Evolutionary conservation across 1,140 invertebrate species (phyloP), one percentile per base, ranked within the genome.

Genomic region (Sesamia nonagrioides): DNA sequence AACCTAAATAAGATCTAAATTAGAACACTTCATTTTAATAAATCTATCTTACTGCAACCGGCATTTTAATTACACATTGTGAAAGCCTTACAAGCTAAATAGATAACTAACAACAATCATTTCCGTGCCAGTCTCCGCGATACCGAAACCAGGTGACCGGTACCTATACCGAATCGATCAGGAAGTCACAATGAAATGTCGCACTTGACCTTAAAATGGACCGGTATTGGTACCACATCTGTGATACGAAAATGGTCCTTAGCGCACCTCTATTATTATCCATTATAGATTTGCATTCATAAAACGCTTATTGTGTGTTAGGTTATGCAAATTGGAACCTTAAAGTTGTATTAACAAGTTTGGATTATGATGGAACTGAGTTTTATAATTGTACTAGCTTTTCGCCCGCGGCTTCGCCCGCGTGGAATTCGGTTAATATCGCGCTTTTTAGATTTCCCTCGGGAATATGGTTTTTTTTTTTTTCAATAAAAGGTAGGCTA

Each of bases 91-190:
- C 63, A 68, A 68, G 63, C 21, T 5, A 13, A 33, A 69, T 69
- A 69, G 66, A 69, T 69, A 69, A 69, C 18, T 15, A 21, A 50
- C 42, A 17, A 63, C 60, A 69, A 50, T 69, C 66, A 69, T 69
- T 69, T 69, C 66, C 66, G 66, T 69, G 42, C 66, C 66, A 69
- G 42, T 69, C 66, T 69, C 69, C 27, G 7, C 48, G 66, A 21
- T 42, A 73, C 50, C 69, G 69, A 73, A 73, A 73, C 69, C 52
- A 35, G 69, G 69, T 72, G 69, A 72, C 69, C 69, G 50, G 13
- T 72, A 54, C 48, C 69, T 48, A 54, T 71, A 71, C 68, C 33
- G 21, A 69, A 69, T 69, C 66, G 45, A 69, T 73, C 50, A 73
- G 69, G 69, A 73, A 73, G 69, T 73, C 40, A 42, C 52, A 40